Evolutionary conservation across 2,113 vertebrate genomes (phyloP).

Genomic region (Typhlomys cinereus): DNA sequence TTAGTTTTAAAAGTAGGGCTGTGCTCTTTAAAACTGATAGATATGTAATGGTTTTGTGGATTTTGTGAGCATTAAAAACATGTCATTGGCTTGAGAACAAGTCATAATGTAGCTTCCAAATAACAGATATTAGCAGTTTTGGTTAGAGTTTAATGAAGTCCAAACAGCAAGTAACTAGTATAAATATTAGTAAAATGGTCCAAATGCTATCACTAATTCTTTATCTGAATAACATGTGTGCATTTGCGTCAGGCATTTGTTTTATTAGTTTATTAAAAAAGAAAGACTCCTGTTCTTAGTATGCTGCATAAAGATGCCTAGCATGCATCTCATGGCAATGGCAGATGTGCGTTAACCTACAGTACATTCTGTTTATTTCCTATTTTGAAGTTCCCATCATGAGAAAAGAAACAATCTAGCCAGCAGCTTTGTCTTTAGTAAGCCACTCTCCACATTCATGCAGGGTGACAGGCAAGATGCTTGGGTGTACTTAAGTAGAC

Average conservation of each 20-base stretch:
- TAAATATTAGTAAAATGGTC: conserved; percentile 47
- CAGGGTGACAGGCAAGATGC: background rate
- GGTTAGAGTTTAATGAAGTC: background rate
- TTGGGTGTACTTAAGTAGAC: background rate
- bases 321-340: conserved; percentile 11
- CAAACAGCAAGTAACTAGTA: conserved; percentile 44
- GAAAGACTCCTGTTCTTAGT: background rate
- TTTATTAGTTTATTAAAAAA: conserved; percentile 53
- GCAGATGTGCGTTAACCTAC: background rate
- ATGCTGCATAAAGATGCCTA: background rate
- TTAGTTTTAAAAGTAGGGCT: conserved; percentile 44
- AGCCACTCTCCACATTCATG: background rate
- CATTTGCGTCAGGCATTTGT: conserved; percentile 1
- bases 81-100: background rate
- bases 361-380: background rate
- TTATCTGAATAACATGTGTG: conserved; percentile 26
- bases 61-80: conserved; percentile 52
- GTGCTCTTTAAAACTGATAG: conserved; percentile 12
- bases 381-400: background rate
- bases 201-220: background rate
- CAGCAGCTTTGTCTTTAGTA: background rate
- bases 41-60: background rate
- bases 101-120: conserved; percentile 29
- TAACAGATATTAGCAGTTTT: conserved; percentile 31
- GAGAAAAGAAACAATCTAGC: background rate